Base-by-base conservation (phyloP, 2,888 invertebrate species). In the Lepidocyrtinus sp. region DNA sequence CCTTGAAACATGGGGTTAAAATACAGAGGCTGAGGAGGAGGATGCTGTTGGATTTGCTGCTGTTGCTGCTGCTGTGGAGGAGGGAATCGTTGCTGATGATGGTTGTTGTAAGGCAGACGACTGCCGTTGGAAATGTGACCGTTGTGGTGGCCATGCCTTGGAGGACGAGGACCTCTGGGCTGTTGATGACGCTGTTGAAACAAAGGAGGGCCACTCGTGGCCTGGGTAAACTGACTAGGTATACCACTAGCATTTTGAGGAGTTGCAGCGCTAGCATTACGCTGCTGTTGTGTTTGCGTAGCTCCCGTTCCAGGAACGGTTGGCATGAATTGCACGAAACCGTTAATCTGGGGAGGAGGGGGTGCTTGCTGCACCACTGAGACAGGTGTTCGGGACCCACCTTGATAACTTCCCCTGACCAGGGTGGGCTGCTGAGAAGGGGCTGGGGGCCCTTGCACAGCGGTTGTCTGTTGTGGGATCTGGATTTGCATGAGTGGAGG, bases 121-220 rank as follows among this genome's bases (percentile, higher is more conserved):
- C 83, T 85, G 62, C 84, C 84, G 67, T 85, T 85, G 21, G 78
- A 84, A 69, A 82, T 75, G 72, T 81, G 79, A 55, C 83, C 83
- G 68, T 82, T 83, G 69, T 82, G 81, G 67, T 82, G 82, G 25
- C 81, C 82, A 67, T 81, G 79, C 22, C 82, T 78, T 59, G 79
- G 84, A 27, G 80, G 84, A 50, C 82, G 70, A 24, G 81, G 78
- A 68, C 84, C 82, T 61, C 82, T 62, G 12, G 82, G 76, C 62
- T 73, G 76, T 17, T 50, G 70, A 74, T 82, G 82, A 50, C 78
- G 78, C 61, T 82, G 82, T 61, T 82, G 82, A 76, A 82, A 82
- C n/a, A 82, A 50, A 24, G 82, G 82, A 15, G 82, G 79, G 68
- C 82, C 82, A 65, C 77, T 82, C 59, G 82, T 79, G 73, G 80